These are phyloP conservation scores for Microtus richardsoni DNA, from an alignment of 2,113 vertebrate genomes.

Conservation along the genomic window DNA sequence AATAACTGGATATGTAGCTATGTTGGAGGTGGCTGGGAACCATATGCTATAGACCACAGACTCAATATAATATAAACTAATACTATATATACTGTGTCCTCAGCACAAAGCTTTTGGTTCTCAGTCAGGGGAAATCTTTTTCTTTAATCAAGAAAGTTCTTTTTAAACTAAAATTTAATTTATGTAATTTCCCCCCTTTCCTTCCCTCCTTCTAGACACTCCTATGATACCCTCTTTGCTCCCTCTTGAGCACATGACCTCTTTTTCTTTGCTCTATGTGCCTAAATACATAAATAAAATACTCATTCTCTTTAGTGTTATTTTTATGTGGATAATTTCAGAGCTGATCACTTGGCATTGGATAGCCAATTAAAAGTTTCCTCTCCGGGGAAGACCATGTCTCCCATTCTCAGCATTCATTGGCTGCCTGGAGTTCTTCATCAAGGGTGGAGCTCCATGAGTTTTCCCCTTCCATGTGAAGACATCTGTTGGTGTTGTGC, in stretches of 20 bases:
- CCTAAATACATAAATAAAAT: background rate
- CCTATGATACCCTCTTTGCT: background rate
- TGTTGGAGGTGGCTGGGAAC: background rate
- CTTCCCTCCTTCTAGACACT: background rate
- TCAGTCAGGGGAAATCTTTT: background rate
- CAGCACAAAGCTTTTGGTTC: background rate
- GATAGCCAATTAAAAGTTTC: background rate
- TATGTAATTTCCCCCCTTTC: background rate
- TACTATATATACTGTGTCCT: background rate
- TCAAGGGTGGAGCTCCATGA: background rate
- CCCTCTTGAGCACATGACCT: background rate
- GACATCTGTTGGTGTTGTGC: background rate
- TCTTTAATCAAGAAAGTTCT: background rate
- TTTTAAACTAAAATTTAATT: background rate
- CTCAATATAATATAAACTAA: background rate
- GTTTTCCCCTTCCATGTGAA: no score
- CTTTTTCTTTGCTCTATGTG: background rate
- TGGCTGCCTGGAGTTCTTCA: background rate
- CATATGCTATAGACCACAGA: background rate
- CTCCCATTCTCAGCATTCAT: background rate
- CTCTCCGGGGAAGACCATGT: background rate
- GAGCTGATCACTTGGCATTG: background rate
- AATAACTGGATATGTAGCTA: background rate
- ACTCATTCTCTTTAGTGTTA: background rate
- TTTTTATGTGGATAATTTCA: background rate